A percentile compares a stretch with the other conserved stretches of the same genome.
Conservation (phyloP, 53 echinoderm and acorn worm genomes). For the Zoroaster sp. region DNA sequence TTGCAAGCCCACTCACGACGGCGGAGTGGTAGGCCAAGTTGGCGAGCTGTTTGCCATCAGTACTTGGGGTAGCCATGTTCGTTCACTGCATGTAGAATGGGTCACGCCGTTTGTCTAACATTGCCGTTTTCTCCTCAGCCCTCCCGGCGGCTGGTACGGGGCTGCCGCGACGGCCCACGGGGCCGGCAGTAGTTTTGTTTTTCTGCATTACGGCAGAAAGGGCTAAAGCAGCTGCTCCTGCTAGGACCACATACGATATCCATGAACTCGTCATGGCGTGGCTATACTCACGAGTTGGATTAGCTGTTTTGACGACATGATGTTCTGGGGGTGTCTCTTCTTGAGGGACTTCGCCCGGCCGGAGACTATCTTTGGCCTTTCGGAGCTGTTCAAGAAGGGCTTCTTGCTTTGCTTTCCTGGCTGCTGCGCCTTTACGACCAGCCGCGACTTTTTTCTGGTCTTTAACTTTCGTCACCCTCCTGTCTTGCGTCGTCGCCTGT, state of each 20-base stretch:
- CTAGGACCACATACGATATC: not conserved
- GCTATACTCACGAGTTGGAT: not conserved
- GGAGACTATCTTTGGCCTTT: too few species aligned
- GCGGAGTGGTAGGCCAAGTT: not conserved
- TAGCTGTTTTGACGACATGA: not conserved
- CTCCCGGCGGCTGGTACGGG: not conserved
- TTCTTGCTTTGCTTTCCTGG: too few species aligned
- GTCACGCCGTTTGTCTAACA: not conserved
- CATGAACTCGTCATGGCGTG: not conserved
- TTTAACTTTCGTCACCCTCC: not conserved
- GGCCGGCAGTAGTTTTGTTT: too few species aligned
- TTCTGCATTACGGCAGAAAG: not conserved
- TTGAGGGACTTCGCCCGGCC: too few species aligned
- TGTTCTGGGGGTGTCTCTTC: too few species aligned
- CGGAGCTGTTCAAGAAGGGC: too few species aligned
- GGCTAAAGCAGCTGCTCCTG: not conserved
- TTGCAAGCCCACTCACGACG: not conserved
- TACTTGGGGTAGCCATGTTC: too few species aligned
- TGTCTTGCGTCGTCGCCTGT: not conserved
- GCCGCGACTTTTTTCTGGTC: not conserved
- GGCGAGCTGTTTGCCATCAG: too few species aligned
- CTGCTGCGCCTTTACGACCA: not conserved
- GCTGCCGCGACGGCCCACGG: too few species aligned
- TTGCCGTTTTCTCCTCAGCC: too few species aligned
- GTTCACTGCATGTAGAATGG: not conserved